Conservation (phyloP, 2,797 vertebrate species). For the Clarias platycephalus region DNA sequence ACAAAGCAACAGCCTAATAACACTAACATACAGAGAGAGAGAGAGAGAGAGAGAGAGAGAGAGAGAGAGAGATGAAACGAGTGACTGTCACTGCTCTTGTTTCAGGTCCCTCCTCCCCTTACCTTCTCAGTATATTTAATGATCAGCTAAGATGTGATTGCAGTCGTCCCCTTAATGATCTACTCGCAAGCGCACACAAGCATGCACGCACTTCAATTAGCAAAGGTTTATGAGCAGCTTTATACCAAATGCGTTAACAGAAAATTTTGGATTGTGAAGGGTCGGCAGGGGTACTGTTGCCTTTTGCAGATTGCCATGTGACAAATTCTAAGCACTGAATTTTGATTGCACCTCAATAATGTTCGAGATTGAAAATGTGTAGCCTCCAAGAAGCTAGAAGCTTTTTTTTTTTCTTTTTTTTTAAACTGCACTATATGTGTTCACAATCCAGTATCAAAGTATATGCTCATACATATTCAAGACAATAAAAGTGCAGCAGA, state of each 20-base stretch:
- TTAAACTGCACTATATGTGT: not conserved
- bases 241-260: conserved; percentile 35
- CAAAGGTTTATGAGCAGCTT: conserved; percentile 39
- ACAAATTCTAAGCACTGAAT: conserved; percentile 31
- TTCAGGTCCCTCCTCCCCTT: conserved; percentile 29
- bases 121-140: conserved; percentile 61
- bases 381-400: conserved; percentile 15
- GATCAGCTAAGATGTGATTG: conserved; percentile 61
- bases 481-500: conserved; percentile 22
- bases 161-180: conserved; percentile 65
- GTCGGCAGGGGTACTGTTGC: conserved; percentile 24
- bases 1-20: conserved; percentile 35
- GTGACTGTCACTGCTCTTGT: conserved; percentile 17
- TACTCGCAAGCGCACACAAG: conserved; percentile 55
- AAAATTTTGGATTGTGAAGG: conserved; percentile 10
- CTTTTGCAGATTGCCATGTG: conserved; percentile 22
- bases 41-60: not conserved
- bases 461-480: conserved; percentile 35
- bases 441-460: not conserved
- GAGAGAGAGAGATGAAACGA: conserved; percentile 10
- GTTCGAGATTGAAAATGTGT: not conserved
- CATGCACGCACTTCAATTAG: conserved; percentile 28
- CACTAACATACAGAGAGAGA: conserved; percentile 11
- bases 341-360: conserved; percentile 40
- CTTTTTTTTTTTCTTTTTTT: not conserved